Base-by-base conservation (phyloP, 92 coral and sea anemone species). In the Plumapathes pennacea region DNA sequence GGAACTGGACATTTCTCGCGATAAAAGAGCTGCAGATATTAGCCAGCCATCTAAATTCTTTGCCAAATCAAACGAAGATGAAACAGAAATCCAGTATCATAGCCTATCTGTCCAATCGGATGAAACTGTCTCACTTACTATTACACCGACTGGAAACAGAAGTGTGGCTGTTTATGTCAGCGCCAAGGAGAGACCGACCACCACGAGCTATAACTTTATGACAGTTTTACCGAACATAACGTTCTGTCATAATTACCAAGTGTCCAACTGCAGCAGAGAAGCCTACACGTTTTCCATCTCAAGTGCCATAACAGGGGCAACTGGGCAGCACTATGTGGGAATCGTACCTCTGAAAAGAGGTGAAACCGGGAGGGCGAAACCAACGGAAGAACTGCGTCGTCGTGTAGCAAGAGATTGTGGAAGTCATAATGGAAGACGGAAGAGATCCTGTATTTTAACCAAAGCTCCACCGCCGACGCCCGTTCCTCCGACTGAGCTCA, bases 311-410 rank as follows among this genome's bases (percentile, higher is more conserved):
- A 82, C 95, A n/a, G 95, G 89, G 6, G 62, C 65, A 13, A 54
- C 58, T 22, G 95, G 95, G 8, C 53, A 45, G 42, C 89, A 87
- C 59, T 77, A 77, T 55, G 67, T 87, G 32, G 95, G 95, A 7
- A 57, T 87, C 13, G 64, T n/a, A n/a, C n/a, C n/a, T n/a, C n/a
- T n/a, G n/a, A n/a, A n/a, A n/a, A n/a, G n/a, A n/a, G n/a, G n/a
- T n/a, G n/a, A n/a, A n/a, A n/a, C n/a, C n/a, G n/a, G n/a, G n/a
- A n/a, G n/a, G n/a, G n/a, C n/a, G n/a, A n/a, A n/a, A n/a, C n/a
- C n/a, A n/a, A n/a, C n/a, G n/a, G n/a, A n/a, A n/a, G 47, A 33
- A 32, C 68, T 45, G n/a, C 45, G 45, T 60, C 45, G 76, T 31
- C 59, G 63, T 32, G 42, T 72, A 18, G 63, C 73, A 40, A 66